Base-by-base conservation (phyloP, 1,140 invertebrate genomes). In the Gonioctena quinquepunctata region DNA sequence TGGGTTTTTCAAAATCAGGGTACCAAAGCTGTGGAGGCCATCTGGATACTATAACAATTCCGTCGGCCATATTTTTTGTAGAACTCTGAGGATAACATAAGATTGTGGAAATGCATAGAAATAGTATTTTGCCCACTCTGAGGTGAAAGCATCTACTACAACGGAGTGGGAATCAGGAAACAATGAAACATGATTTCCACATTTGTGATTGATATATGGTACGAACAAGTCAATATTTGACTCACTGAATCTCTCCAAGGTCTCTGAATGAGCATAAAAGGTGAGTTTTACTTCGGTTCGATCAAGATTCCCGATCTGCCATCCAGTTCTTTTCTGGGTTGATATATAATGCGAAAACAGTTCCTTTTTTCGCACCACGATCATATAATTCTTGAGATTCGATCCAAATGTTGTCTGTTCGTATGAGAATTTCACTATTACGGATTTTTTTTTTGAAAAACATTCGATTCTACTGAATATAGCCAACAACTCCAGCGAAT, bases 101-200 rank as follows among this genome's bases (percentile, higher is more conserved):
- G 78, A 73, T 18, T 74, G 77, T 18, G 75, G 75, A 69, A 79
- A 78, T 13, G 75, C 76, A 25, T 78, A 79, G 71, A 77, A 78
- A 13, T 59, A 69, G 11, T 56, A 67, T n/a, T 68, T 22, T 26
- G 25, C 63, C 75, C 78, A 77, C 11, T 61, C 63, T 11, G 77
- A 11, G 8, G 77, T 76, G 61, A 79, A 80, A 0, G 78, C 77
- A 63, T 80, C 78, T 3, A 75, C n/a, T 8, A 65, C 74, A n/a
- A 68, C 65, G 1, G 69, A 50, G 2, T 71, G 48, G 19, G 76
- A 72, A 21, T 77, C 76, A 57, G 57, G 68, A 26, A 68, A 57
- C 77, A 75, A 80, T 3, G 79, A 77, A 23, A 76, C 71, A 61
- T 69, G 79, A 6, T 16, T 48, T 5, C 60, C 7, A 25, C 74